phyloP scores from a whole-genome alignment of 2,888 invertebrate species.

The Stramonita haemastoma region DNA sequence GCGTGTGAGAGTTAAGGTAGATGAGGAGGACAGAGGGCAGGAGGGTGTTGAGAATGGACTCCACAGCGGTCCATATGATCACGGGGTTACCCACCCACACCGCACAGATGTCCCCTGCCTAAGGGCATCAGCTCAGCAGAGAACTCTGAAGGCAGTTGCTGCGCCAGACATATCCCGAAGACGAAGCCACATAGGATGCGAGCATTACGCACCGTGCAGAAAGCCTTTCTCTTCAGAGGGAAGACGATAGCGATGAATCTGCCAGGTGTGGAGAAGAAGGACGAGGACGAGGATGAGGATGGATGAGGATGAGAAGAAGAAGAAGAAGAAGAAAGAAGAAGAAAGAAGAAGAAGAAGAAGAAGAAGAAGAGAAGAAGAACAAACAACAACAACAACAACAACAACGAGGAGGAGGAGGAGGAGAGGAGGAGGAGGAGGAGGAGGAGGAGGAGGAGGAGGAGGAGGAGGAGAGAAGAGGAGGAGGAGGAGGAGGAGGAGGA shows the following conservation, averaged over 20 bases:
- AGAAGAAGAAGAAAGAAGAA: too few species aligned
- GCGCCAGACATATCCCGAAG: not conserved
- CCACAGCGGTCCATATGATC: not conserved
- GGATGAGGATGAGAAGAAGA: too few species aligned
- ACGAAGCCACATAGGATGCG: not conserved
- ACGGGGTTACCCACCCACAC: not conserved
- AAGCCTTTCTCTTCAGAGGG: constrained; percentile 18
- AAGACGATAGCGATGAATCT: constrained; percentile 24
- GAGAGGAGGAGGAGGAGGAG: too few species aligned
- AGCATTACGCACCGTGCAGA: constrained; percentile 18
- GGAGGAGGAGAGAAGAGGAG: too few species aligned
- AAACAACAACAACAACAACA: too few species aligned
- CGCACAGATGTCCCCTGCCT: not conserved
- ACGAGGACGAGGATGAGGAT: too few species aligned
- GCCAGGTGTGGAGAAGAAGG: not conserved
- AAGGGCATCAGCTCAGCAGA: not conserved
- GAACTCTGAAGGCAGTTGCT: not conserved
- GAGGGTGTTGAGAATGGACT: not conserved
- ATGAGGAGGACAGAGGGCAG: not conserved
- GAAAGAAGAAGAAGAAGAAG: too few species aligned
- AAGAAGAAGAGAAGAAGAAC: too few species aligned
- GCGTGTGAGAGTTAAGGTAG: not conserved
- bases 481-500: too few species aligned
- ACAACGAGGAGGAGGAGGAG: too few species aligned
- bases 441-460: too few species aligned